Percentiles rank a stretch among this genome's conserved stretches.
Conservation (phyloP, 2,113 vertebrate species). For the Diphyllodes magnificus region DNA sequence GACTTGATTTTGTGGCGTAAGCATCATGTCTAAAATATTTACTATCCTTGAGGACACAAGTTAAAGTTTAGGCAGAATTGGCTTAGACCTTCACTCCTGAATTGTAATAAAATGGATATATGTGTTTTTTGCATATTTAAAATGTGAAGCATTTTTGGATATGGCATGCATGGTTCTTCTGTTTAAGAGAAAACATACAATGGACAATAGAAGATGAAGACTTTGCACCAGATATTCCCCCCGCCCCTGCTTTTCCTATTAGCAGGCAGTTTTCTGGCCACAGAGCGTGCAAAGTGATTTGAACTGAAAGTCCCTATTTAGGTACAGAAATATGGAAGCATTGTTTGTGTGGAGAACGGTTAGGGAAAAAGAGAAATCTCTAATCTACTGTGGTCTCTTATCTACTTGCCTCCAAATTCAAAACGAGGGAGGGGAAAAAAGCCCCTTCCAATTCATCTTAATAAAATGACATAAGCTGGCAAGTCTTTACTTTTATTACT, state of each 20-base stretch:
- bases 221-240: neutral
- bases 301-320: neutral
- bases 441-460: neutral
- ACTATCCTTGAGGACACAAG: neutral
- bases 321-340: neutral
- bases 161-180: neutral
- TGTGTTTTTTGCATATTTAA: neutral
- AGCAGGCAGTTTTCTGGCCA: neutral
- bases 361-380: neutral
- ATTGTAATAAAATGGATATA: neutral
- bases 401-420: constrained; percentile 1
- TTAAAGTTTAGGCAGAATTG: neutral
- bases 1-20: neutral
- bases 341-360: neutral
- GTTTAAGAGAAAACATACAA: neutral
- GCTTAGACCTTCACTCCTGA: neutral
- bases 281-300: neutral
- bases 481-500: neutral
- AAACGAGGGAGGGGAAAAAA: neutral
- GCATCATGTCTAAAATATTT: constrained; percentile 7
- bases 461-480: neutral
- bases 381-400: neutral
- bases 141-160: neutral
- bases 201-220: neutral
- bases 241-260: neutral